Conservation (phyloP, 92 coral and sea anemone species). For the Meandrina meandrites region DNA sequence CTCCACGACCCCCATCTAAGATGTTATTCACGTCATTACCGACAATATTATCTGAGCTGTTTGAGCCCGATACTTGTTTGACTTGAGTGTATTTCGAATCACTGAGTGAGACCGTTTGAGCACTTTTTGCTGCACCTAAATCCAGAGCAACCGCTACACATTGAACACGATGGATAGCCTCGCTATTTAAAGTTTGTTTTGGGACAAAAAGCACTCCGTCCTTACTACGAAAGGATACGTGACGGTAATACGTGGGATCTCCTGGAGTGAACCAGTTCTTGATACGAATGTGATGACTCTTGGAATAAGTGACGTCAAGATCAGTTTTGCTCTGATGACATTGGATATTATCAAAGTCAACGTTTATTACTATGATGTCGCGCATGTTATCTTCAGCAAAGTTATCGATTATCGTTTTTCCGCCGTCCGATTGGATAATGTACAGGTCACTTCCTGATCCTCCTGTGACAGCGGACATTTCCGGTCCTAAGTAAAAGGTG, state of each 20-base stretch:
- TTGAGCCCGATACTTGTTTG: slow-evolving; percentile 49
- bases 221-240: slow-evolving; percentile 52
- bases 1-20: slow-evolving; percentile 57
- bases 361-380: slow-evolving; percentile 52
- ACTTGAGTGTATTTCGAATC: slow-evolving; percentile 15
- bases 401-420: slow-evolving; percentile 61
- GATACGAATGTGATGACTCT: slow-evolving; percentile 55
- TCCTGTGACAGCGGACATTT: slow-evolving; percentile 55
- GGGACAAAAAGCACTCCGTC: slow-evolving; percentile 52
- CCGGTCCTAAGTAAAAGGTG: slow-evolving; percentile 59
- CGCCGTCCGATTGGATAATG: slow-evolving; percentile 58
- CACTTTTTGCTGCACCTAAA: neutral
- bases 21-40: slow-evolving; percentile 55
- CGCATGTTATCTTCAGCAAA: slow-evolving; percentile 54
- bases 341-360: slow-evolving; percentile 23
- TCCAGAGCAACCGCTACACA: slow-evolving; percentile 55
- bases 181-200: no score
- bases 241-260: slow-evolving; percentile 44
- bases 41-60: slow-evolving; percentile 28
- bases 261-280: slow-evolving; percentile 62
- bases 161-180: neutral
- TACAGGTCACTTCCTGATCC: slow-evolving; percentile 55
- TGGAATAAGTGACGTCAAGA: slow-evolving; percentile 41
- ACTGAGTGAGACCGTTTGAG: neutral
- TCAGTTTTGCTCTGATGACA: slow-evolving; percentile 32